Conservation (phyloP, 2,113 vertebrate genomes). For the Antennarius striatus region DNA sequence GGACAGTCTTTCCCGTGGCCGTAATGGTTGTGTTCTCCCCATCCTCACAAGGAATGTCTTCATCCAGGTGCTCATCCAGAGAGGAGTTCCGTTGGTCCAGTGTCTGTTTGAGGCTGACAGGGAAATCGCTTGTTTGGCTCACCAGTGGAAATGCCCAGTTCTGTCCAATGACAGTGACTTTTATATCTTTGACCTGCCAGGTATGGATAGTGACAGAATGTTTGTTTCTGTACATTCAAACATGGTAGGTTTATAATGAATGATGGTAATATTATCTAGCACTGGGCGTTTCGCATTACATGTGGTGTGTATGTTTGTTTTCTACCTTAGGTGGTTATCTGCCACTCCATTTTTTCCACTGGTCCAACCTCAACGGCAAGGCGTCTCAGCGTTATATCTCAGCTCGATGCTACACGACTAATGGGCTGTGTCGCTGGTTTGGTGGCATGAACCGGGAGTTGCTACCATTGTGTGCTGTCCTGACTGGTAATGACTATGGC, state of each 20-base stretch:
- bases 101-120: constrained; percentile 90
- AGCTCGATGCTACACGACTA: constrained; percentile 79
- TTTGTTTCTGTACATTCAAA: background rate
- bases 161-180: constrained; percentile 94
- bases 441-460: constrained; percentile 75
- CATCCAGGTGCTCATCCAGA: constrained; percentile 82
- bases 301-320: constrained; percentile 10
- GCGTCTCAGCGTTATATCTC: constrained; percentile 79
- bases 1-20: constrained; percentile 77
- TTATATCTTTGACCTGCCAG: constrained; percentile 88
- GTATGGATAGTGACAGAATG: constrained; percentile 55
- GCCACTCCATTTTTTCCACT: constrained; percentile 86
- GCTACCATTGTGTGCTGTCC: constrained; percentile 88
- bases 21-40: constrained; percentile 81
- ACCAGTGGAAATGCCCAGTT: constrained; percentile 89
- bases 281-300: no score
- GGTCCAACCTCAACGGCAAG: constrained; percentile 77
- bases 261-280: background rate
- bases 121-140: constrained; percentile 90
- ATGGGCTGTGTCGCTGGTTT: constrained; percentile 82
- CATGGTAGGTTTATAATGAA: background rate
- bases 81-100: constrained; percentile 85
- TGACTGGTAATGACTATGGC: constrained; percentile 88
- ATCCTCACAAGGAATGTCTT: constrained; percentile 85
- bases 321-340: constrained; percentile 81